Conservation (phyloP, 2,797 vertebrate species). For the Coendou prehensilis region DNA sequence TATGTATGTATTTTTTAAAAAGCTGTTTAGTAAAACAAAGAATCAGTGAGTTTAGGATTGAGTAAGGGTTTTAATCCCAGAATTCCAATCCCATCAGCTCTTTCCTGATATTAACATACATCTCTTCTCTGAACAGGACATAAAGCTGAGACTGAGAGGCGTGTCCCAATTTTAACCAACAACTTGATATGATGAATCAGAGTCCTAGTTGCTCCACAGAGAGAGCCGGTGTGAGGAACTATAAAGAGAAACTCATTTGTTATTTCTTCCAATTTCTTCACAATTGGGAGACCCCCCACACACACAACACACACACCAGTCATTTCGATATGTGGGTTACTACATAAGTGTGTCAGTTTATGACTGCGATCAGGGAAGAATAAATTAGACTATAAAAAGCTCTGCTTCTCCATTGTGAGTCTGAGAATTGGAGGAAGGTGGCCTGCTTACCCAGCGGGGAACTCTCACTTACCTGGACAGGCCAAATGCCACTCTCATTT, state of each 20-base stretch:
- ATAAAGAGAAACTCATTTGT: conserved; percentile 49
- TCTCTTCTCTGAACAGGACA: not conserved
- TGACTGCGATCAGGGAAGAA: not conserved
- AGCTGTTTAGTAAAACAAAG: not conserved
- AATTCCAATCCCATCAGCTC: not conserved
- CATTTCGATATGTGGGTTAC: not conserved
- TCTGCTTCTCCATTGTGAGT: not conserved
- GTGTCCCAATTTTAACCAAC: not conserved
- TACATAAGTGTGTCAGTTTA: not conserved
- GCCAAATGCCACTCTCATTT: not conserved
- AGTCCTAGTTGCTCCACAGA: not conserved
- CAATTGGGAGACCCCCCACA: not conserved
- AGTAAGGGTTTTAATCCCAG: not conserved
- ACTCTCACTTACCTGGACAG: not conserved
- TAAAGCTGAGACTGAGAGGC: not conserved
- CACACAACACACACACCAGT: not conserved
- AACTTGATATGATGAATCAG: not conserved
- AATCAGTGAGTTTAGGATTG: not conserved
- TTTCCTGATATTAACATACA: not conserved
- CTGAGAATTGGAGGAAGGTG: not conserved
- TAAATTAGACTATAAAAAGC: not conserved
- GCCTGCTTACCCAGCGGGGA: not conserved
- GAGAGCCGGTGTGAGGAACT: not conserved
- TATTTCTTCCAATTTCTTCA: not conserved
- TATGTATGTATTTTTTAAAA: not conserved